Percentiles rank a stretch among this genome's conserved stretches.
Conservation (phyloP, 2,113 vertebrate species). For the Elachura formosa region DNA sequence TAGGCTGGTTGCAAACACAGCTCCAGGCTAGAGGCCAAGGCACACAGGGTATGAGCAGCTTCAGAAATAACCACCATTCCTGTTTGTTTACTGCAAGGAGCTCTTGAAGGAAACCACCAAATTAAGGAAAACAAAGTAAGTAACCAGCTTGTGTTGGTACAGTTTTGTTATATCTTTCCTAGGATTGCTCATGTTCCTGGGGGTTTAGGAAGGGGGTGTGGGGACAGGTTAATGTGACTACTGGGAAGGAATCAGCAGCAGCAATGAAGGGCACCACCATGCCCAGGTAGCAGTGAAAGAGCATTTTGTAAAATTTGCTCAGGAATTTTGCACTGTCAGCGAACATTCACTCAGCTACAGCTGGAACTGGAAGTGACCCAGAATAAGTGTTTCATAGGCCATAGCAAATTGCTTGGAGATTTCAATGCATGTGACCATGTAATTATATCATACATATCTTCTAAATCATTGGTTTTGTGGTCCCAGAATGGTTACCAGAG, state of each 20-base stretch:
- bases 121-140: background rate
- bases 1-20: background rate
- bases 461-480: background rate
- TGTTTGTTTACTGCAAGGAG: constrained; percentile 18
- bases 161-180: background rate
- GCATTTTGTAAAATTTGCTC: background rate
- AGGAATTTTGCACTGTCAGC: accelerated
- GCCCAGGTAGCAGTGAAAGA: accelerated
- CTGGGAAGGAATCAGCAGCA: accelerated
- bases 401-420: background rate
- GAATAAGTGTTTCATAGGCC: background rate
- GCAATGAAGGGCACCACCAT: background rate
- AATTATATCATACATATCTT: background rate
- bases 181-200: accelerated
- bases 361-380: background rate
- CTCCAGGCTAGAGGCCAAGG: constrained; percentile 23
- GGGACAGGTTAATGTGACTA: background rate
- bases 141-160: accelerated
- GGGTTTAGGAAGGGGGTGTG: accelerated
- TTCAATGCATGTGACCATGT: background rate
- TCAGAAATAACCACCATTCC: constrained; percentile 62
- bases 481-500: background rate
- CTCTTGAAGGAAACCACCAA: background rate
- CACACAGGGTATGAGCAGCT: background rate
- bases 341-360: background rate